Evolutionary conservation across 2,888 invertebrate genomes (phyloP), one percentile per base, ranked within the genome.

Genomic region (Tetropium fuscum): DNA sequence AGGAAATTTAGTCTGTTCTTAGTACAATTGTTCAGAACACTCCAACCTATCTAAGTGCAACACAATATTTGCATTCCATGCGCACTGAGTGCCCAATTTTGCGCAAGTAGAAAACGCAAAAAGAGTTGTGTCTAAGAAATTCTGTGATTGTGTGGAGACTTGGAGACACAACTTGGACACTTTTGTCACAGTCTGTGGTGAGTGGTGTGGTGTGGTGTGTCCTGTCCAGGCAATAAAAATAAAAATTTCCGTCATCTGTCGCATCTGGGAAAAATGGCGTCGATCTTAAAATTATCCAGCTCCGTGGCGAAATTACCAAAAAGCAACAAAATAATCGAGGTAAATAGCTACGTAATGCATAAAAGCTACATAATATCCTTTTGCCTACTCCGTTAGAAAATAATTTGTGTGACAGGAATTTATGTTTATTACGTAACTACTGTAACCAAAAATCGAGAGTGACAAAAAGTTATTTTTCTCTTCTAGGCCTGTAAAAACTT

Each of bases 221-320:
- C n/a, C n/a, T n/a, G n/a, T n/a, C n/a, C n/a, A n/a, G n/a, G n/a
- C n/a, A n/a, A n/a, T n/a, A n/a, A n/a, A n/a, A n/a, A n/a, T n/a
- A n/a, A 27, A 38, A 40, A 34, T 51, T 40, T 16, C 15, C 20
- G 36, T 38, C 48, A 25, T 15, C 48, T 49, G 51, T 51, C 51
- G 40, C 51, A 49, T 27, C 19, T 10, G 25, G 13, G 13, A 32
- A 27, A 22, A 13, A 82, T 82, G 82, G 79, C 82, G 75, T 80
- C 80, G 44, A 69, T 82, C 56, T 67, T 81, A 38, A 81, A 81
- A 69, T 75, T 81, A 62, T 78, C 80, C 19, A 77, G 77, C 66
- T 73, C 78, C 44, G 68, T 79, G 32, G 75, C 78, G 60, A 80
- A 81, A 78, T 79, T 81, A 69, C 72, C 78, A n/a, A 78, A 77